Percentiles rank a stretch among this genome's conserved stretches.
Conservation (phyloP, 1,140 invertebrate genomes). For the Euwallacea similis region DNA sequence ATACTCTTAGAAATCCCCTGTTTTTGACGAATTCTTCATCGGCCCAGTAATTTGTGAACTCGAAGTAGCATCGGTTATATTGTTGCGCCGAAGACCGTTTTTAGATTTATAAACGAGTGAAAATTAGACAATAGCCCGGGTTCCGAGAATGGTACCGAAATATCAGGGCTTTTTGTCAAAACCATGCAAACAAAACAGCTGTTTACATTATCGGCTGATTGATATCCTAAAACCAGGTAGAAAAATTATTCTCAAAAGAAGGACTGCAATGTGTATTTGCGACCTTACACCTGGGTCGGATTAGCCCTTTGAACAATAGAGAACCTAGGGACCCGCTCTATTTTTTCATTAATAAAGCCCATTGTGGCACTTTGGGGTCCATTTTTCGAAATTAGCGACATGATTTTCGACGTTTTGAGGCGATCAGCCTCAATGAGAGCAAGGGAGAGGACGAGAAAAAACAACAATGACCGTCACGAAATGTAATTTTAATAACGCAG, state of each 20-base stretch:
- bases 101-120: too few species aligned
- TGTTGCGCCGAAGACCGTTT: too few species aligned
- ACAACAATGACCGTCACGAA: constrained; percentile 26
- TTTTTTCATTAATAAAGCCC: constrained; percentile 25
- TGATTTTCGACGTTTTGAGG: too few species aligned
- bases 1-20: too few species aligned
- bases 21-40: too few species aligned
- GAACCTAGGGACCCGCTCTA: not conserved
- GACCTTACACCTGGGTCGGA: constrained; percentile 20
- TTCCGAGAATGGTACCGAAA: too few species aligned
- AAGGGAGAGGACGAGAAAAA: constrained; percentile 8
- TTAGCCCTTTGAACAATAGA: constrained; percentile 22
- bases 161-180: constrained; percentile 13
- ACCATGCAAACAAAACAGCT: constrained; percentile 39
- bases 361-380: constrained; percentile 5
- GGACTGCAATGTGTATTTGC: constrained; percentile 17
- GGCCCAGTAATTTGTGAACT: too few species aligned
- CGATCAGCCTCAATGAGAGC: not conserved
- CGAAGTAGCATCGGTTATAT: too few species aligned
- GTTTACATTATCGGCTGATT: constrained; percentile 36
- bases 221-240: constrained; percentile 32
- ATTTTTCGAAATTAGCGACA: constrained; percentile 7
- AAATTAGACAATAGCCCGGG: too few species aligned
- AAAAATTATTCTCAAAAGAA: constrained; percentile 7
- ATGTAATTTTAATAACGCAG: constrained; percentile 32